Evolutionary conservation across 2,113 vertebrate genomes (phyloP), one percentile per base, ranked within the genome.

Genomic region (Ophthalmolycus amberensis): DNA sequence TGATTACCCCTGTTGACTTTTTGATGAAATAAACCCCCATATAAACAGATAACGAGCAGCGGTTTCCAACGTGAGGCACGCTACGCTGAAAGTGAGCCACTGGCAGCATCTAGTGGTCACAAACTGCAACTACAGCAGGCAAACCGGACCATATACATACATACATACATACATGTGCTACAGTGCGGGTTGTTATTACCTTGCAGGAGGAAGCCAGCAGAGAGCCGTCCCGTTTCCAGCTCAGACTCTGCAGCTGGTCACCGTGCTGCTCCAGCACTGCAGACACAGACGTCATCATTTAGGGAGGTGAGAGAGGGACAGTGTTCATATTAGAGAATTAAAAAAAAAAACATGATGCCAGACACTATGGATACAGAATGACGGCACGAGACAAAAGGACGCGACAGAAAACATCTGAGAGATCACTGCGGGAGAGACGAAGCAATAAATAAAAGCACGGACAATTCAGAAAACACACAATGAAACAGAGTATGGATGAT

Each of bases 141-240:
- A 14, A 29, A 46, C 8, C 22, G 3, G 0, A 27, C 4, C 15
- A 27, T 0, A 22, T 4, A 32, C 3, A 34, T 32, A 2, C 54
- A 22, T 4, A 32, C 3, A 34, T 32, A 2, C 54, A 32, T 42
- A 4, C 3, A 18, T 85, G 10, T 38, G 50, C 14, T 9, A 56
- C 58, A 20, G 37, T 38, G 42, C 4, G 3, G 50, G n/a, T 9
- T 44, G 37, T 44, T 7, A 62, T 84, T 59, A 71, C 98, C 96
- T 98, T 98, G 93, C 96, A 97, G 25, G 95, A 95, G 0, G 98
- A 96, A 40, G 96, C 97, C 15, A 99, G 86, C 12, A 98, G 93
- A 25, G 86, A 91, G 5, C 98, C 98, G 0, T 99, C 97, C 5
- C 11, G 89, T 91, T 97, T 98, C 98, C 98, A 99, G 71, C 93